These are phyloP conservation scores for Ceraclea dissimilis DNA, from an alignment of 2,888 invertebrate genomes.

Conservation along the genomic window DNA sequence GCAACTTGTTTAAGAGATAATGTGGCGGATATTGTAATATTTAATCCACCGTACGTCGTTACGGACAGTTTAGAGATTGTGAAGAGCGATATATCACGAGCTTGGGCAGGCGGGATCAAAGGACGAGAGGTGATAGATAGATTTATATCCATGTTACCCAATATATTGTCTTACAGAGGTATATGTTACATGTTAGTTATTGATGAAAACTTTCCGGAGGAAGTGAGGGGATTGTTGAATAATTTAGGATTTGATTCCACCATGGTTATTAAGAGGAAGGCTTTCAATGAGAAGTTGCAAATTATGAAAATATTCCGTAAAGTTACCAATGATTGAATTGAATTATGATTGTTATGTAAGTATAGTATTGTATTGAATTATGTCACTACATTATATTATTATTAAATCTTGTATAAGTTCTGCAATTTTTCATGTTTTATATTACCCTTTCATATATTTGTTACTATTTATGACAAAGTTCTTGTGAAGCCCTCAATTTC, in stretches of 20 bases:
- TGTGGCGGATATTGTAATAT: constrained; percentile 79
- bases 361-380: too few species aligned
- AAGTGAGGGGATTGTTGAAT: constrained; percentile 56
- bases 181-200: constrained; percentile 83
- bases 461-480: too few species aligned
- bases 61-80: constrained; percentile 69
- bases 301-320: constrained; percentile 59
- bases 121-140: constrained; percentile 72
- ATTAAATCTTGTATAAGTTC: too few species aligned
- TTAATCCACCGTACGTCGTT: constrained; percentile 98
- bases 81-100: constrained; percentile 47
- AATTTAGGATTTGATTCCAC: constrained; percentile 51
- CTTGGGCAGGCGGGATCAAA: constrained; percentile 74
- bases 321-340: constrained; percentile 24
- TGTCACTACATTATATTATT: too few species aligned
- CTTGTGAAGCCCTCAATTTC: too few species aligned
- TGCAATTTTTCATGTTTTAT: too few species aligned
- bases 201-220: constrained; percentile 78
- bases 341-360: too few species aligned
- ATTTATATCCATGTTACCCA: constrained; percentile 61
- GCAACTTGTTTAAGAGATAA: constrained; percentile 47
- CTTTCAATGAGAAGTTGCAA: constrained; percentile 80
- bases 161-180: constrained; percentile 65
- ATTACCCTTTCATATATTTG: too few species aligned
- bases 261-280: constrained; percentile 63